Base-by-base conservation (phyloP, 2,797 vertebrate genomes). In the Decapterus maruadsi region DNA sequence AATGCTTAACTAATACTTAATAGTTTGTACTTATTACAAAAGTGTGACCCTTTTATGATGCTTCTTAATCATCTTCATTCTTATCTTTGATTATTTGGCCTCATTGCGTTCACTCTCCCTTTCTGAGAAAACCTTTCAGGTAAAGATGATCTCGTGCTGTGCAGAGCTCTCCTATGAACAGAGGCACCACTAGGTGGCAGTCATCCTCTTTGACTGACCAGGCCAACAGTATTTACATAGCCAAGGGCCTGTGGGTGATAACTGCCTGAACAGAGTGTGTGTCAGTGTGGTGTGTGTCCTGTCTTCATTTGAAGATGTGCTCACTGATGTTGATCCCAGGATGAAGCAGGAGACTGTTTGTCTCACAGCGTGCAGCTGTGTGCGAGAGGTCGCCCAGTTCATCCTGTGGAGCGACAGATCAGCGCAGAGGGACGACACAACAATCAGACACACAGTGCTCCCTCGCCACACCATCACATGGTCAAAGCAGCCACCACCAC, bases 151-250 rank as follows among this genome's bases (percentile, higher is more conserved):
- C 13, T 3, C 9, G 0, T 16, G 4, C 3, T 4, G 40, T 34
- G n/a, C 6, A 26, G 42, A 53, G 2, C 9, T 8, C 7, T 46
- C 4, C 40, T 36, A 2, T 54, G 42, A 11, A 22, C 46, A 0
- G 7, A 71, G 5, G 4, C 43, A 53, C 84, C 90, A 84, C 88
- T 84, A 90, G 92, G 70, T 87, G 90, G 82, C 90, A 77, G 64
- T 72, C 66, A 10, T 12, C 36, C 11, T 16, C 70, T 56, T 16
- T 20, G 29, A 31, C 31, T 11, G 29, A 53, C 10, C 4, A 1
- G 19, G 0, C 29, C 2, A 0, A 0, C 13, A 53, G 13, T 6
- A 5, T 64, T 51, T 38, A 10, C 26, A 6, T 2, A 19, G 26
- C 17, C 40, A 12, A 17, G 38, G 12, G 10, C 42, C 54, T 51